Evolutionary conservation across 2,888 invertebrate species (phyloP).

Genomic region (Drepana falcataria): DNA sequence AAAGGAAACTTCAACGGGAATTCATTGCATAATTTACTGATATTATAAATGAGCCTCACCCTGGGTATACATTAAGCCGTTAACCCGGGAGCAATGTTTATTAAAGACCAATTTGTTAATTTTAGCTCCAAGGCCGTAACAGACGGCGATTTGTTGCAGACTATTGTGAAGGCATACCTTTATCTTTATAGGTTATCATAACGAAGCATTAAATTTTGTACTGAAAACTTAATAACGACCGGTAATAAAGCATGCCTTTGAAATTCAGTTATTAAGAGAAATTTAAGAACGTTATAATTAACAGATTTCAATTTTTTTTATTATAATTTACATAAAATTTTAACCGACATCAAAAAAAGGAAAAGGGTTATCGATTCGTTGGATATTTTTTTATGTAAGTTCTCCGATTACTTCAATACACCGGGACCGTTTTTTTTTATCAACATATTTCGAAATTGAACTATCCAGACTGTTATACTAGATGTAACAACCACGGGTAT

Average conservation of each 20-base stretch:
- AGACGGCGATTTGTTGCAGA: constrained; percentile 28
- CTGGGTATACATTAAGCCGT: constrained; percentile 46
- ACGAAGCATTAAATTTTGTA: constrained; percentile 13
- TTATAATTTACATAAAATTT: no score
- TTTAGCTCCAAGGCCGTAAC: constrained; percentile 33
- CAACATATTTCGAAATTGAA: no score
- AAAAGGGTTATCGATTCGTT: no score
- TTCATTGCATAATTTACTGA: constrained; percentile 56
- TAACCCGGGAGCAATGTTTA: constrained; percentile 36
- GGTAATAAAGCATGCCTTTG: constrained; percentile 9
- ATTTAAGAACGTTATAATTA: no score
- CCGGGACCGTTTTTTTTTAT: no score
- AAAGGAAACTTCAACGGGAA: constrained; percentile 41
- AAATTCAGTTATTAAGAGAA: constrained; percentile 4
- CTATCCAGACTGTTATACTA: no score
- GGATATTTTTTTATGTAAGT: no score
- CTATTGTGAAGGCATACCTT: constrained; percentile 25
- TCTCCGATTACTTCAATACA: no score
- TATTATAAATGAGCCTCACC: constrained; percentile 53
- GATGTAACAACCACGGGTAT: no score
- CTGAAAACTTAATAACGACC: constrained; percentile 16
- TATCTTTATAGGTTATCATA: constrained; percentile 24
- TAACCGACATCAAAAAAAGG: no score
- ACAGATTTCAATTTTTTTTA: no score
- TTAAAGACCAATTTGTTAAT: constrained; percentile 45